phyloP scores from a whole-genome alignment of 2,113 vertebrate genomes.

The Neotragus moschatus region DNA sequence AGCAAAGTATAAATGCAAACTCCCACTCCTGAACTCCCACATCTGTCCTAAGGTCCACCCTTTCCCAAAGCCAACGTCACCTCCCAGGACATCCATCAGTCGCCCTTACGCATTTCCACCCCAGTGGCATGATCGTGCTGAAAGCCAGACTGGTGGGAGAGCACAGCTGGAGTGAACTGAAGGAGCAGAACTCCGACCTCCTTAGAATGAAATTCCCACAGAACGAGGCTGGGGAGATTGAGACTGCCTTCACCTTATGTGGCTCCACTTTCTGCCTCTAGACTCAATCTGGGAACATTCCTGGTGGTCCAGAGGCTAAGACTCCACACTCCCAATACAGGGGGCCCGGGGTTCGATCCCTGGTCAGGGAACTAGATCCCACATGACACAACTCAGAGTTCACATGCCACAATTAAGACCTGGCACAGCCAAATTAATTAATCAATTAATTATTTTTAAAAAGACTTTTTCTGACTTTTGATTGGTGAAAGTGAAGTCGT shows the following conservation, averaged over 20 bases:
- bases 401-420: not conserved
- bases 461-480: not conserved
- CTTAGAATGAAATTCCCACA: not conserved
- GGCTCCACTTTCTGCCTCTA: not conserved
- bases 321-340: not conserved
- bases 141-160: not conserved
- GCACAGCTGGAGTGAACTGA: not conserved
- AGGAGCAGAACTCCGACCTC: not conserved
- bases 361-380: not conserved
- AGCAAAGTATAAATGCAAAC: not conserved
- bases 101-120: not conserved
- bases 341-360: accelerated
- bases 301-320: not conserved
- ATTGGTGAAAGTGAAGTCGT: not conserved
- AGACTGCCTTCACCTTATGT: not conserved
- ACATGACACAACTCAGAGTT: not conserved
- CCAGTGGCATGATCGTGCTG: not conserved
- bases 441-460: not conserved
- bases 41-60: not conserved
- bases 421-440: not conserved
- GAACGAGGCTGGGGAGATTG: not conserved
- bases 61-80: not conserved
- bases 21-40: not conserved
- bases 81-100: not conserved
- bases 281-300: not conserved